Base-by-base conservation (phyloP, 2,888 invertebrate species). In the Andricus curvator region DNA sequence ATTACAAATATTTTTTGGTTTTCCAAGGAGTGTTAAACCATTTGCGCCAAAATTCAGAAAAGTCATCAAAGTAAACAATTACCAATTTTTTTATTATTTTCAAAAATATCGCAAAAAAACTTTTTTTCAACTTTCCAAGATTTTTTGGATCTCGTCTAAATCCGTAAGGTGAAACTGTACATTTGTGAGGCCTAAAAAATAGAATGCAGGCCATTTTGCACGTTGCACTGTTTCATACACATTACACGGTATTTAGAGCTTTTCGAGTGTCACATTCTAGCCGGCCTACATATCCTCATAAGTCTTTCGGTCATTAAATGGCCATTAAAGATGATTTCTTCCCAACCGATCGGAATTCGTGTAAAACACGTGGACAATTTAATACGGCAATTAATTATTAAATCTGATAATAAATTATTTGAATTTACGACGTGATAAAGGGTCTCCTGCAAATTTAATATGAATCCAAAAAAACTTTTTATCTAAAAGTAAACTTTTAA, bases 171-270 rank as follows among this genome's bases (percentile, higher is more conserved):
- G 5, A 48, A 44, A 17, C 0, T 48, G 48, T 48, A 48, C 51
- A 74, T 56, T 74, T 17, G 13, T 29, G 17, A 64, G 33, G 56
- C 33, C 74, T 70, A 29, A 74, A 51, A 74, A 74, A n/a, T 29
- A 29, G 20, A 70, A 70, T 17, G 25, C 8, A 68, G 33, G 33
- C 29, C 33, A 74, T 74, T 51, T 51, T 13, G 56, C 56, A 74
- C 56, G n/a, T 33, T 74, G 56, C 74, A 74, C 74, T 74, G 74
- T 74, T 74, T 74, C 74, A 74, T 74, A 56, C 74, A 74, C 33
- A 56, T 74, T 44, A 29, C 62, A 64, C 25, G 13, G 62, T 64
- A 64, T 68, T 56, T 74, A 74, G 37, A 56, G 74, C 74, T 51
- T 74, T 33, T 56, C n/a, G 29, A 33, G 56, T 74, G 56, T 56